phyloP scores from a whole-genome alignment of 2,797 vertebrate species.

The Fratercula arctica region DNA sequence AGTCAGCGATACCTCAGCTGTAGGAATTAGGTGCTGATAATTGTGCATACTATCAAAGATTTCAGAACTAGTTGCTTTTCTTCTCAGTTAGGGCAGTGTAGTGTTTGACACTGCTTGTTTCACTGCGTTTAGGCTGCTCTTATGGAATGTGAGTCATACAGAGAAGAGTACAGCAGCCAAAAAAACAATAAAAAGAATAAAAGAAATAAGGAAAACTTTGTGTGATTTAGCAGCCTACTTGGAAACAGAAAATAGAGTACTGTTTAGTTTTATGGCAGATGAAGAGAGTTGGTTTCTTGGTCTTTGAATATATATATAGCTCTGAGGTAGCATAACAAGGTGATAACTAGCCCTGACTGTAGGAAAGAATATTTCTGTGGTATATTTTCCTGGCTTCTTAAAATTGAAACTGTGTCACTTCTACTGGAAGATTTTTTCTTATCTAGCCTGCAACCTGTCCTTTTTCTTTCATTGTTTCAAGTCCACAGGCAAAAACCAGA shows the following conservation, averaged over 20 bases:
- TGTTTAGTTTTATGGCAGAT: not conserved
- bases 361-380: not conserved
- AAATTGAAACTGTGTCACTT: not conserved
- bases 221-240: not conserved
- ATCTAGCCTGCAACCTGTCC: not conserved
- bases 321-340: constrained; percentile 11
- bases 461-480: not conserved
- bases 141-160: not conserved
- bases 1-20: constrained; percentile 2
- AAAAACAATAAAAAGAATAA: not conserved
- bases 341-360: not conserved
- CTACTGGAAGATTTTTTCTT: not conserved
- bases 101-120: not conserved
- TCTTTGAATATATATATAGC: not conserved
- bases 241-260: not conserved
- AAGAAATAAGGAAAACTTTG: not conserved
- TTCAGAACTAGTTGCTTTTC: not conserved
- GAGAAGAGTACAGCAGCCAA: not conserved
- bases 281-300: not conserved
- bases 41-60: not conserved
- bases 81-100: not conserved
- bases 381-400: not conserved
- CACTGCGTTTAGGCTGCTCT: not conserved
- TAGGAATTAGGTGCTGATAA: not conserved
- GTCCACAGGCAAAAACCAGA: not conserved